Evolutionary conservation across 2,797 vertebrate species (phyloP).

Genomic region (Prionace glauca): DNA sequence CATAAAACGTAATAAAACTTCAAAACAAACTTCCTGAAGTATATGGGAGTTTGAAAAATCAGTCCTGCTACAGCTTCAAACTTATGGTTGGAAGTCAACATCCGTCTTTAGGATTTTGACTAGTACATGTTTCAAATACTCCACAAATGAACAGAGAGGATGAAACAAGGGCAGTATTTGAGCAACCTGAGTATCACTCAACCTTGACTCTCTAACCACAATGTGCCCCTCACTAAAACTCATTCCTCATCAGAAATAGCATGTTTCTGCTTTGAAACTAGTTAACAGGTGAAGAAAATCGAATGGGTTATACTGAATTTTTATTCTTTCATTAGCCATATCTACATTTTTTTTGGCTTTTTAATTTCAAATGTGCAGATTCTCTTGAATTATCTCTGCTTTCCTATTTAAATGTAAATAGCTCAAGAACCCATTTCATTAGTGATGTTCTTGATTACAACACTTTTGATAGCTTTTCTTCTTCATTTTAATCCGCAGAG

Average conservation of each 20-base stretch:
- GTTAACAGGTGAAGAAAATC: neutral
- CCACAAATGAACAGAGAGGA: neutral
- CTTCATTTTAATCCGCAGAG: slow-evolving; percentile 27
- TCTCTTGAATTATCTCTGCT: neutral
- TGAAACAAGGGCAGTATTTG: neutral
- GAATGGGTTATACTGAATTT: neutral
- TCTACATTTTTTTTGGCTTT: neutral
- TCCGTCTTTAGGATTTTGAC: neutral
- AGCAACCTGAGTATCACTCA: neutral
- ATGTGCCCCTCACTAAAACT: neutral
- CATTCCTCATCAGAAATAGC: neutral
- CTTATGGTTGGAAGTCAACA: neutral
- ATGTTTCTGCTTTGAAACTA: too few species aligned
- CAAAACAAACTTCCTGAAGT: neutral
- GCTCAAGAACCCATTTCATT: slow-evolving; percentile 15
- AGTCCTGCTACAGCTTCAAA: neutral
- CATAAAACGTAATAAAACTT: neutral
- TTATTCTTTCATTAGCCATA: neutral
- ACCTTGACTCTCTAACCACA: neutral
- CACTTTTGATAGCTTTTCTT: slow-evolving; percentile 15
- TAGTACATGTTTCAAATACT: neutral
- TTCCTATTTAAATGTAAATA: slow-evolving; percentile 29
- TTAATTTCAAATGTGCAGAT: neutral
- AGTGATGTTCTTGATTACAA: slow-evolving; percentile 17
- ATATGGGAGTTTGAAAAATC: neutral